Base-by-base conservation (phyloP, 2,797 vertebrate genomes). In the Nothura maculosa region DNA sequence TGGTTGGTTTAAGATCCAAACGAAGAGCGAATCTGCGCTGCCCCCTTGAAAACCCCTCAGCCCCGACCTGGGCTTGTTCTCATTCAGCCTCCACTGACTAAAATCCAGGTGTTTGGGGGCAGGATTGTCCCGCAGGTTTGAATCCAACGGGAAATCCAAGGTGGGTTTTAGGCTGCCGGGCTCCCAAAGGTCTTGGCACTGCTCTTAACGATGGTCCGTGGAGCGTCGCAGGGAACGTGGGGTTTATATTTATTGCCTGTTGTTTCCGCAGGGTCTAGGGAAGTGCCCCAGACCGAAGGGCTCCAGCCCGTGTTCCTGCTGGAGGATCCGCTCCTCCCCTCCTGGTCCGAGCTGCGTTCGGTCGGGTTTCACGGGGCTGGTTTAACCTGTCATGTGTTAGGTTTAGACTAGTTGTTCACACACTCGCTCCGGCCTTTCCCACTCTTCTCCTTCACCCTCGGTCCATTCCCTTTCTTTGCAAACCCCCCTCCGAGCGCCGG, bases 1-100 rank as follows among this genome's bases (percentile, higher is more conserved):
- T 40, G 12, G 40, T 40, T 13, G 12, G 25, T 72, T 38, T 52
- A 34, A 57, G 68, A 4, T 34, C 17, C 4, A 10, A 52, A 69
- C 25, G 15, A 32, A 12, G 47, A 54, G 6, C 0, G 24, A 57
- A 21, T 13, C 28, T 63, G 55, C 9, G 1, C 8, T 34, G 2
- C 10, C 9, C 12, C 22, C 24, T 27, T 22, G 7, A 4, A 24
- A 40, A 9, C 1, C n/a, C 32, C 32, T 27, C 58, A 6, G 69
- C 57, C 8, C 50, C 13, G 3, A 12, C 8, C n/a, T 7, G 0
- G 17, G 3, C 1, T 4, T 30, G 19, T 2, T 32, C 48, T 17
- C 3, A 0, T 43, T 27, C 8, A 3, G 22, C 0, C 10, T 17
- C 3, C 4, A 6, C 4, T 7, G 54, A 43, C 9, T 14, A 1